These are phyloP conservation scores for Pristionchus maxplancki DNA, from an alignment of 2,888 invertebrate species.

Conservation along the genomic window DNA sequence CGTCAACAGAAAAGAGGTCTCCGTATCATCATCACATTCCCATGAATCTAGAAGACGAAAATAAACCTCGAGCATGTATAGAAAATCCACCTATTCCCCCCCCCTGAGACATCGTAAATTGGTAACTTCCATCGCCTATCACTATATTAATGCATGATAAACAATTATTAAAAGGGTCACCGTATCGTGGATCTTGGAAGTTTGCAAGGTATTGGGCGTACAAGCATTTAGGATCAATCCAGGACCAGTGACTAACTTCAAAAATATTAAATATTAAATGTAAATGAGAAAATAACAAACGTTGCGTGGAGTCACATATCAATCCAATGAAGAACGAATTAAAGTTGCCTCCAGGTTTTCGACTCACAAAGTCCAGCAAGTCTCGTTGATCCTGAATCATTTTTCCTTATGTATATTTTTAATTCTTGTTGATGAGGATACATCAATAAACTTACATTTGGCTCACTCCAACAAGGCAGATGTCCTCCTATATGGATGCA, in stretches of 20 bases:
- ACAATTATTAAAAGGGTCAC: not conserved
- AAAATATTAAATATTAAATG: not conserved
- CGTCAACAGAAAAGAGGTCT: not conserved
- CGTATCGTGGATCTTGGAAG: not conserved
- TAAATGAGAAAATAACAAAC: not conserved
- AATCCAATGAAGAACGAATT: not conserved
- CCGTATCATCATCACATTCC: not conserved
- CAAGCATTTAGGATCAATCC: not conserved
- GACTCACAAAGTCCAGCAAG: not conserved
- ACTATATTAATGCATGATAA: no score
- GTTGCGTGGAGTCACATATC: not conserved
- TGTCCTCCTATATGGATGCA: not conserved
- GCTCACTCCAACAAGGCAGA: not conserved
- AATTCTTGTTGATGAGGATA: no score
- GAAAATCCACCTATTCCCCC: no score
- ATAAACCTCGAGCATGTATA: no score
- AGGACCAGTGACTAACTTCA: not conserved
- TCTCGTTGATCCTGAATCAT: not conserved
- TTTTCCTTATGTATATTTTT: not conserved
- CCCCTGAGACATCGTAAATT: no score
- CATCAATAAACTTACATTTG: not conserved
- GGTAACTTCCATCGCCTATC: no score
- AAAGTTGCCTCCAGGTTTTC: not conserved
- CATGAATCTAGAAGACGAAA: not conserved
- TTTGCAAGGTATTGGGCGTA: not conserved